Base-by-base conservation (phyloP, 2,113 vertebrate genomes). In the Coreoperca whiteheadi region DNA sequence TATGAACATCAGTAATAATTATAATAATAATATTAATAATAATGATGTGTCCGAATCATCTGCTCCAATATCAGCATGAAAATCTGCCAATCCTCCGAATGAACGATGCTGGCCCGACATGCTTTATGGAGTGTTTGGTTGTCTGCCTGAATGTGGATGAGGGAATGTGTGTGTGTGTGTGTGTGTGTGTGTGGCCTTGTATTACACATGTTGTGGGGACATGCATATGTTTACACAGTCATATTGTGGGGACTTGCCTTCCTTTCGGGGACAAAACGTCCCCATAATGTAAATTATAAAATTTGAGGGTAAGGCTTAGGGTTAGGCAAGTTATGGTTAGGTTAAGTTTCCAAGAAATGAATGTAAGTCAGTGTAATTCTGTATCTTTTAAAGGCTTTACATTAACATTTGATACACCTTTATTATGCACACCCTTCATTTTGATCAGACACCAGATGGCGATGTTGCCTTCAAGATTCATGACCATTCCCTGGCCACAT, bases 391-490 rank as follows among this genome's bases (percentile, higher is more conserved):
- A 8, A 54, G 37, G 8, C 20, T 74, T 74, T 21, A 34, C 21
- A 18, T 37, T 41, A 21, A 18, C 7, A 50, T 74, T 16, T 46
- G 8, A 15, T 51, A 41, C 12, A 23, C 28, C 48, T 25, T 8
- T 16, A 5, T 59, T 20, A 53, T 21, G 7, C 16, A 1, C 32
- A 18, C 8, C 8, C 50, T 32, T n/a, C 6, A 14, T 53, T 43
- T 43, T 11, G 0, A 28, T 56, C 28, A 12, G 39, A 81, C 94
- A 87, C 83, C 87, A 94, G 94, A 77, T 83, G 91, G 91, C 84
- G 28, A 37, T 88, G 74, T 89, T 80, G 88, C 14, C 90, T 79
- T 84, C 9, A 76, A 56, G 4, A 89, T 83, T 23, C 57, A 34
- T 7, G 16, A 61, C 68, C 46, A 69, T 66, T 90, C 89, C 87